Evolutionary conservation across 2,797 vertebrate species (phyloP).

Genomic region (Allobates femoralis): DNA sequence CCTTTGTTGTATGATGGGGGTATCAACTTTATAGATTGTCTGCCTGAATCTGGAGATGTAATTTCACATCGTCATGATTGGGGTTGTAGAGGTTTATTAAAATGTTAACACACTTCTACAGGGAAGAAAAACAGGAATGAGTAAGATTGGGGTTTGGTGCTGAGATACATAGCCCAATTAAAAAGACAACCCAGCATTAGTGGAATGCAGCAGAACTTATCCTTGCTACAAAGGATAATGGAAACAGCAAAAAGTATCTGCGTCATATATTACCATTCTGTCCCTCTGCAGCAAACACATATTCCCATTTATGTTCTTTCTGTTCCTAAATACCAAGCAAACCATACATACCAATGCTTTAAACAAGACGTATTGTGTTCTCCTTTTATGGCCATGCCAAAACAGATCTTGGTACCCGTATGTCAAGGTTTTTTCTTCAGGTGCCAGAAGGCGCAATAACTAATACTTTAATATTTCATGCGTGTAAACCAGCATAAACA

Average conservation of each 20-base stretch:
- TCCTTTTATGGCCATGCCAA: conserved; percentile 50
- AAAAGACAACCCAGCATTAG: not conserved
- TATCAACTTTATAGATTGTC: not conserved
- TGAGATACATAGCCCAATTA: not conserved
- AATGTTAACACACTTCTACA: not conserved
- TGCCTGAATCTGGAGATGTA: not conserved
- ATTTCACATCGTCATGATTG: not conserved
- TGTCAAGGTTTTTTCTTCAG: not conserved
- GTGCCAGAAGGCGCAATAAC: conserved; percentile 33
- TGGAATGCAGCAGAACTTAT: not conserved
- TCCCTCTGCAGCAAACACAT: conserved; percentile 37
- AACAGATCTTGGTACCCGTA: not conserved
- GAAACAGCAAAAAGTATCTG: conserved; percentile 9
- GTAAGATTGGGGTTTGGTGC: not conserved
- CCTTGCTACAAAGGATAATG: not conserved
- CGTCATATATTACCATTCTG: conserved; percentile 1
- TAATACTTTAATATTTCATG: not conserved
- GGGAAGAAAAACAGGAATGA: not conserved
- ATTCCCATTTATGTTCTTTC: conserved; percentile 49
- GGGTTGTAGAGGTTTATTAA: no score
- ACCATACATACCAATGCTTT: conserved; percentile 54
- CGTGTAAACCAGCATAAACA: no score
- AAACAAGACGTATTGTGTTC: conserved; percentile 34
- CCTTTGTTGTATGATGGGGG: not conserved
- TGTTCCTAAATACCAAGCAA: conserved; percentile 51